Percentiles rank a stretch among this genome's conserved stretches.
phyloP scores from a whole-genome alignment of 2,888 invertebrate species.

The Amphipoea lucens region DNA sequence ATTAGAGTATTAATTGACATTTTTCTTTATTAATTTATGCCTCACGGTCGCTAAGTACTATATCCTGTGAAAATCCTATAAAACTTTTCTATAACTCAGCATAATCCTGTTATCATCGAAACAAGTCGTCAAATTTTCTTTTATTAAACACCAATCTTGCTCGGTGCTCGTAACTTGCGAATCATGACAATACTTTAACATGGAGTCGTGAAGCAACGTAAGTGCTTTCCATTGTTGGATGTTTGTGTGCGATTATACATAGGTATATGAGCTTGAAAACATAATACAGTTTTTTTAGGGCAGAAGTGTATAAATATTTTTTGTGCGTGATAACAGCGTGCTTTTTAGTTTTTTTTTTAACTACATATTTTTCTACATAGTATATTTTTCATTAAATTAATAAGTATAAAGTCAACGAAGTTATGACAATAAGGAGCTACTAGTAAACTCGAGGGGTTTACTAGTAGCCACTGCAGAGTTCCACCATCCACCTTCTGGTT shows the following conservation, averaged over 20 bases:
- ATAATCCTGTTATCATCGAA: conserved; percentile 55
- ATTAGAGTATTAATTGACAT: not conserved
- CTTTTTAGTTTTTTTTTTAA: no score
- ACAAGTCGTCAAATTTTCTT: conserved; percentile 67
- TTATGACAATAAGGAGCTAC: no score
- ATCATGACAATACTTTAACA: conserved; percentile 61
- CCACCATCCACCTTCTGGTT: no score
- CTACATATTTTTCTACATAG: no score
- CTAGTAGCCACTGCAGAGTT: no score
- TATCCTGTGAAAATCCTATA: conserved; percentile 1
- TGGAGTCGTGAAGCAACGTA: conserved; percentile 35
- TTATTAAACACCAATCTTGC: conserved; percentile 63
- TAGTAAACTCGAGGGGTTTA: no score
- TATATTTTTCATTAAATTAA: no score
- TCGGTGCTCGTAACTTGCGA: conserved; percentile 51
- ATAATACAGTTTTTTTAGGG: not conserved
- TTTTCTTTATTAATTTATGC: not conserved
- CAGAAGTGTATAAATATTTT: no score
- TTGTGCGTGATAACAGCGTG: no score
- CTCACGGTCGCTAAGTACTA: no score
- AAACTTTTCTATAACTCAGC: conserved; percentile 23
- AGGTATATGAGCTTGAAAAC: not conserved
- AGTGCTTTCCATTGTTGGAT: not conserved
- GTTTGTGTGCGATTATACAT: not conserved
- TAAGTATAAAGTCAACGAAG: no score